Percentiles rank a stretch among this genome's conserved stretches.
These are phyloP conservation scores for Scolopax bukidnonensis DNA, from an alignment of 2,797 vertebrate genomes.

Conservation along the genomic window DNA sequence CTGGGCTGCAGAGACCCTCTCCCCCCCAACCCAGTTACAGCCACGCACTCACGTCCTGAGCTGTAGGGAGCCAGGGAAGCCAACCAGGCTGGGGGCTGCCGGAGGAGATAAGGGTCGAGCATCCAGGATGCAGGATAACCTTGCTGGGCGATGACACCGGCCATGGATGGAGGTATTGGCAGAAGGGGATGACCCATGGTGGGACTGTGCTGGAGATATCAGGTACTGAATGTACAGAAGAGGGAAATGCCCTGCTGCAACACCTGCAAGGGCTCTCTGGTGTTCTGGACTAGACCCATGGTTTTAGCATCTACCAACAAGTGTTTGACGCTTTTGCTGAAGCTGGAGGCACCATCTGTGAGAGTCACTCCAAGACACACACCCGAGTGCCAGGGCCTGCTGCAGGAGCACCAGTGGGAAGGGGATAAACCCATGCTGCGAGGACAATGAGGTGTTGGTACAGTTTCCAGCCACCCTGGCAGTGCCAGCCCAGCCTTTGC, in stretches of 20 bases:
- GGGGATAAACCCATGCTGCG: not conserved
- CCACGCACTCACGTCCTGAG: rapidly evolving
- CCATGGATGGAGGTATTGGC: rapidly evolving
- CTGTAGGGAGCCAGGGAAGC: not conserved
- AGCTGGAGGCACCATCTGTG: not conserved
- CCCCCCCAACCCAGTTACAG: rapidly evolving
- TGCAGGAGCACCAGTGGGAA: not conserved
- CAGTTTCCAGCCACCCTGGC: not conserved
- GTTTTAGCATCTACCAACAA: not conserved
- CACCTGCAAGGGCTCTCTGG: not conserved
- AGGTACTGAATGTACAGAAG: not conserved
- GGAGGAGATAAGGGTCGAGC: not conserved
- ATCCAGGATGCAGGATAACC: not conserved
- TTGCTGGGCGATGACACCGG: not conserved
- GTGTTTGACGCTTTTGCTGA: not conserved
- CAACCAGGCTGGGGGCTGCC: not conserved
- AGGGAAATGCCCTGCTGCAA: not conserved
- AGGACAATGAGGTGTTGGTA: not conserved
- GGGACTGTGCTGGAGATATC: rapidly evolving
- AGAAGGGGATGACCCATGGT: not conserved
- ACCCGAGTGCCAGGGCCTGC: not conserved
- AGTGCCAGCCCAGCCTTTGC: not conserved
- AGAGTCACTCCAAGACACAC: not conserved
- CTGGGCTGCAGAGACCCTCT: not conserved
- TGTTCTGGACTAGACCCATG: not conserved